Conservation (phyloP, 2,113 vertebrate species). For the Xyrauchen texanus region DNA sequence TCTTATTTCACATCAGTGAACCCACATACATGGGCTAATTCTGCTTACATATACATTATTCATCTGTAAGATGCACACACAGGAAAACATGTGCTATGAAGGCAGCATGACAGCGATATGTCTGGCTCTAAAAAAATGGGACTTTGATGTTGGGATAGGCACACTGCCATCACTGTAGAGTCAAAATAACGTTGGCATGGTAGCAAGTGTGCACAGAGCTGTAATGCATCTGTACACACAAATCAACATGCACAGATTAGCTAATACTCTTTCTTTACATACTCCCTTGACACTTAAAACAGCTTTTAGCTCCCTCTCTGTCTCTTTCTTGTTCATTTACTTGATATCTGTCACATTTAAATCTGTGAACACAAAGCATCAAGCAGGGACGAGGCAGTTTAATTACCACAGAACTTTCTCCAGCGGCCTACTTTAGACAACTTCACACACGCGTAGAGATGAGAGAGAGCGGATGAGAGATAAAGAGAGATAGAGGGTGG, state of each 20-base stretch:
- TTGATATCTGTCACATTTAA: conserved; percentile 51
- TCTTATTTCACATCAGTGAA: too few relatives aligned
- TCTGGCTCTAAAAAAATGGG: not conserved
- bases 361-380: conserved; percentile 38
- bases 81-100: not conserved
- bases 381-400: conserved; percentile 40
- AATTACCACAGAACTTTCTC: conserved; percentile 47
- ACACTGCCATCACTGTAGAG: not conserved
- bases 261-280: conserved; percentile 5
- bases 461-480: conserved; percentile 6
- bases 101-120: not conserved
- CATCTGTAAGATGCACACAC: not conserved
- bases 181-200: conserved; percentile 6
- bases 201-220: not conserved
- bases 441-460: conserved; percentile 18
- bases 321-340: conserved; percentile 42
- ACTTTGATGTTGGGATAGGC: not conserved
- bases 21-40: conserved; percentile 15
- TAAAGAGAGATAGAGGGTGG: conserved; percentile 18
- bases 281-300: conserved; percentile 31
- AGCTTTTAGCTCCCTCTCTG: conserved; percentile 23
- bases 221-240: not conserved
- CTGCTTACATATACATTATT: conserved; percentile 14
- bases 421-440: conserved; percentile 38
- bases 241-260: not conserved